Conservation (phyloP, 2,888 invertebrate genomes). For the Gibbula magus region DNA sequence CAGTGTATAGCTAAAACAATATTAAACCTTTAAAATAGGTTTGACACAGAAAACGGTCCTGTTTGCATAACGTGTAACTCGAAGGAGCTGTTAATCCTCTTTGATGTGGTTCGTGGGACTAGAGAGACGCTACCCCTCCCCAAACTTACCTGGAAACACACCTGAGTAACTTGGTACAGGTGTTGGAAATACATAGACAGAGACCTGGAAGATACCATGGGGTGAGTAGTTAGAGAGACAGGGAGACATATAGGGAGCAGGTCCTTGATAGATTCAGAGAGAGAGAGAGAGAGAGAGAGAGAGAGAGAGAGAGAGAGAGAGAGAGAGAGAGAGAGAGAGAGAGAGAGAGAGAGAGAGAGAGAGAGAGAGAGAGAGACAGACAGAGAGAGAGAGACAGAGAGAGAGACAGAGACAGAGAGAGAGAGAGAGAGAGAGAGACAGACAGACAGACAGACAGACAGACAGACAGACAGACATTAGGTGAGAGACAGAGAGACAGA, state of each 20-base stretch:
- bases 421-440: neutral
- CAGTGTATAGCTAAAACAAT: too few relatives aligned
- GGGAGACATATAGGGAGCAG: too few relatives aligned
- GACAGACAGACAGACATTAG: too few relatives aligned
- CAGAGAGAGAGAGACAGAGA: constrained; percentile 1
- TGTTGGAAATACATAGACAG: neutral
- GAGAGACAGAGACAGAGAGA: neutral
- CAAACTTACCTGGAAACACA: neutral
- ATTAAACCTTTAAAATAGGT: too few relatives aligned
- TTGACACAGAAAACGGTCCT: neutral
- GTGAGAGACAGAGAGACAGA: too few relatives aligned
- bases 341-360: neutral
- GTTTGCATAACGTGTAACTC: neutral
- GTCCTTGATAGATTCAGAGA: too few relatives aligned
- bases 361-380: neutral
- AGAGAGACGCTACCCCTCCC: neutral
- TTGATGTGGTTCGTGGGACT: neutral
- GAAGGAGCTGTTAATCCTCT: neutral
- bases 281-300: neutral
- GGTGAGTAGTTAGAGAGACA: neutral
- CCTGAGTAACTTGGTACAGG: neutral
- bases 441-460: neutral
- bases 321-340: neutral
- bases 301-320: neutral
- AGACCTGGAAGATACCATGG: neutral